A percentile compares a stretch with the other conserved stretches of the same genome.
phyloP scores from a whole-genome alignment of 2,113 vertebrate species.

The Halichoeres trimaculatus region DNA sequence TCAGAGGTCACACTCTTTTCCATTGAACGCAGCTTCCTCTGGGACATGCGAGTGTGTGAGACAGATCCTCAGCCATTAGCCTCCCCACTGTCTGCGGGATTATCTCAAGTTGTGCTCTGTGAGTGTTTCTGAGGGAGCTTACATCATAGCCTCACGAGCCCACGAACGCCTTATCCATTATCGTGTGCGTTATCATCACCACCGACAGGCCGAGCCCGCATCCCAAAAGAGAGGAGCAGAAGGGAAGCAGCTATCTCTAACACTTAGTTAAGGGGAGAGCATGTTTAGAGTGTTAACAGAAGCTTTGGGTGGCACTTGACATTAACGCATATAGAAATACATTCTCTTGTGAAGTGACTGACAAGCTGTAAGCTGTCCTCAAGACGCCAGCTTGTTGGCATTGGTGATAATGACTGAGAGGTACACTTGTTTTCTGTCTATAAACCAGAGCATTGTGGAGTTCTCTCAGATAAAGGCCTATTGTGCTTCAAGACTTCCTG shows the following conservation, averaged over 20 bases:
- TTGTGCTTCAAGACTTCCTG: slow-evolving; percentile 56
- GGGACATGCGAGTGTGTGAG: slow-evolving; percentile 72
- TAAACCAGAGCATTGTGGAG: slow-evolving; percentile 30
- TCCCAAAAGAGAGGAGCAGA: slow-evolving; percentile 43
- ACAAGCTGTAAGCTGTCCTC: slow-evolving; percentile 48
- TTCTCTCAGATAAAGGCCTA: slow-evolving; percentile 21
- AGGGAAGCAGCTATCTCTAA: slow-evolving; percentile 46
- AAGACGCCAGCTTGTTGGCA: slow-evolving; percentile 25
- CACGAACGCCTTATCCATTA: slow-evolving; percentile 64
- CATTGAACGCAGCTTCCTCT: slow-evolving; percentile 75
- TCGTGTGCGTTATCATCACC: slow-evolving; percentile 64
- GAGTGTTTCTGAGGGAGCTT: slow-evolving; percentile 54
- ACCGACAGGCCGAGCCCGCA: slow-evolving; percentile 41
- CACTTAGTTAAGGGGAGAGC: slow-evolving; percentile 68
- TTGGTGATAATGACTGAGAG: slow-evolving; percentile 36
- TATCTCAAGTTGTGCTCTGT: slow-evolving; percentile 57
- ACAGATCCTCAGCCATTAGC: slow-evolving; percentile 66
- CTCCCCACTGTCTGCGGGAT: slow-evolving; percentile 66
- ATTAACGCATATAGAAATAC: slow-evolving; percentile 64
- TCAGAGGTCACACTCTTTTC: slow-evolving; percentile 75
- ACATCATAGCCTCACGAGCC: slow-evolving; percentile 60
- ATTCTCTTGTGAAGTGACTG: slow-evolving; percentile 44
- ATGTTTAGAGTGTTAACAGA: slow-evolving; percentile 76
- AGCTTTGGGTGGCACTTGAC: slow-evolving; percentile 67
- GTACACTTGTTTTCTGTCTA: slow-evolving; percentile 27